A percentile compares a stretch with the other conserved stretches of the same genome.
phyloP scores from a whole-genome alignment of 2,113 vertebrate species.

The Beaufortia kweichowensis region DNA sequence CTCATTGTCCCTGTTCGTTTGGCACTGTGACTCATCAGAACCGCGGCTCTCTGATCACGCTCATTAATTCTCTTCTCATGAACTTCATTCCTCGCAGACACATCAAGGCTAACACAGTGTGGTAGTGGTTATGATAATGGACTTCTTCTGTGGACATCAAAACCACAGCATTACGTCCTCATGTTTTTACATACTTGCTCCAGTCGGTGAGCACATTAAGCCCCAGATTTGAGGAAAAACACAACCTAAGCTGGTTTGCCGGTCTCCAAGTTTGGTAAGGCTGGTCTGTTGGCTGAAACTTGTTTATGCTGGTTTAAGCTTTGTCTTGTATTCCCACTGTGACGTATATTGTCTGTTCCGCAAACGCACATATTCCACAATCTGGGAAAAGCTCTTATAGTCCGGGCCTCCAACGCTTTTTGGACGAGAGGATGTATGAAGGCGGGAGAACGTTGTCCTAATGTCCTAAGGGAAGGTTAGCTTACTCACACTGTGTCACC shows the following conservation, averaged over 20 bases:
- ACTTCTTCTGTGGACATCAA: constrained; percentile 46
- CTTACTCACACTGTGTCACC: constrained; percentile 45
- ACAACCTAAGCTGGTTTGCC: neutral
- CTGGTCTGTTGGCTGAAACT: too few species aligned
- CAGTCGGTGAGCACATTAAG: constrained; percentile 24
- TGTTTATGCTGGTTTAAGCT: too few species aligned
- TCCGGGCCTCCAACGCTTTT: constrained; percentile 23
- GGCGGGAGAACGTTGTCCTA: constrained; percentile 2
- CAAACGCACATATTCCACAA: too few species aligned
- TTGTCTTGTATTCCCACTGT: too few species aligned
- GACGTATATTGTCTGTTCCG: too few species aligned
- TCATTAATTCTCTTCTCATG: constrained; percentile 26
- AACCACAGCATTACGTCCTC: constrained; percentile 48
- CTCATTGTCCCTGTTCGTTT: constrained; percentile 12
- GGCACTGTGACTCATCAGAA: constrained; percentile 57
- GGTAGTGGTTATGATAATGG: constrained; percentile 58
- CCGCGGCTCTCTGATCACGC: constrained; percentile 5
- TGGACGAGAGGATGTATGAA: constrained; percentile 6
- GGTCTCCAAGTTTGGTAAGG: too few species aligned
- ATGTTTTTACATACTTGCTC: constrained; percentile 39
- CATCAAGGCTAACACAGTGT: constrained; percentile 41
- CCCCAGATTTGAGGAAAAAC: constrained; percentile 26
- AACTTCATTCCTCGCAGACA: neutral
- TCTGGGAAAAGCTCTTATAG: constrained; percentile 36
- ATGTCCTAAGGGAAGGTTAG: constrained; percentile 7